Evolutionary conservation across 2,113 vertebrate species (phyloP).

Genomic region (Osmerus eperlanus): DNA sequence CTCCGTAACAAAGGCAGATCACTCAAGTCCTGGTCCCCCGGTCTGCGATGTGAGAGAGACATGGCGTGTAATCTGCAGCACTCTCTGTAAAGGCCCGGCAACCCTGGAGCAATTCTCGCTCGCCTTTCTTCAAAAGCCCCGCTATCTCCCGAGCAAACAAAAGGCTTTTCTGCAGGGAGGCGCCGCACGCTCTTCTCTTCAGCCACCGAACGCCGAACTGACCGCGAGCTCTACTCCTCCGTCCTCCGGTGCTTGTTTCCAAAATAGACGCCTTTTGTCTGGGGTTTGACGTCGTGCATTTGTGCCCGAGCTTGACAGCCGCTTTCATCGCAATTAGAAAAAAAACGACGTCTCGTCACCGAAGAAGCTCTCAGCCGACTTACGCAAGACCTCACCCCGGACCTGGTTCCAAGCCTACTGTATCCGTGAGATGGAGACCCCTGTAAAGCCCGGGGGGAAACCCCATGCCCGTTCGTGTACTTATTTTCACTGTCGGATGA

Average conservation of each 20-base stretch:
- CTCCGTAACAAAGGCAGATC: constrained; percentile 31
- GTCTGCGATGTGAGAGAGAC: constrained; percentile 38
- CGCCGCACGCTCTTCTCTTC: constrained; percentile 19
- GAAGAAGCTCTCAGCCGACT: constrained; percentile 38
- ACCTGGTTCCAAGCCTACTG: no score
- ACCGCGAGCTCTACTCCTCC: constrained; percentile 36
- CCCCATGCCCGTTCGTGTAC: no score
- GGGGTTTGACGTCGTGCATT: constrained; percentile 31
- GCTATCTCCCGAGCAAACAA: constrained; percentile 22
- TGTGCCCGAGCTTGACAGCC: constrained; percentile 52
- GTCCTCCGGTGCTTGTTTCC: constrained; percentile 31
- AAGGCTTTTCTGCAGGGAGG: neutral
- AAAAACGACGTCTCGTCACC: constrained; percentile 37
- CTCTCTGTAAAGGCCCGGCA: constrained; percentile 37
- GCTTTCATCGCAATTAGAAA: constrained; percentile 58
- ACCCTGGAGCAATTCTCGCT: constrained; percentile 32
- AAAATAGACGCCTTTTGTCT: constrained; percentile 46
- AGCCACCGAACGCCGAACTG: constrained; percentile 25
- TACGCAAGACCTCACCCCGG: constrained; percentile 46
- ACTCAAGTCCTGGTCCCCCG: constrained; percentile 13
- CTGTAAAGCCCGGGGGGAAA: no score
- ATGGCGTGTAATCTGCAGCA: constrained; percentile 40
- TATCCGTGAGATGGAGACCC: no score
- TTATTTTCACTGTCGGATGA: no score
- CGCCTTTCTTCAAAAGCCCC: constrained; percentile 33